Evolutionary conservation across 2,797 vertebrate species (phyloP).

Genomic region (Danio tinwini): DNA sequence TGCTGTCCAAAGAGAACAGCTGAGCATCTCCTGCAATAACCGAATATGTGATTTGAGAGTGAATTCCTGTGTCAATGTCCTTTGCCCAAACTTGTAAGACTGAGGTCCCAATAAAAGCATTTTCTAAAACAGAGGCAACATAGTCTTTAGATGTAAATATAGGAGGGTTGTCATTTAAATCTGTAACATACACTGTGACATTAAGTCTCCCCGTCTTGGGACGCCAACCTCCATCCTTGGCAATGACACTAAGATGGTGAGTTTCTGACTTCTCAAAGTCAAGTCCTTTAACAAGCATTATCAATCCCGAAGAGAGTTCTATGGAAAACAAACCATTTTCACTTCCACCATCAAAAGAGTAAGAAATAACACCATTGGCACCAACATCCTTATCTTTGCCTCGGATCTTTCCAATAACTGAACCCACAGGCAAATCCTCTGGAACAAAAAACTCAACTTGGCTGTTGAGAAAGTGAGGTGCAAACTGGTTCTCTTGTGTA

Average conservation of each 20-base stretch:
- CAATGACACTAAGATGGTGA: slow-evolving; percentile 70
- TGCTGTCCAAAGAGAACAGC: slow-evolving; percentile 73
- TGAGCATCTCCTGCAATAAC: slow-evolving; percentile 72
- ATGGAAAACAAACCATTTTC: slow-evolving; percentile 69
- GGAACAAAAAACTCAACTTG: slow-evolving; percentile 71
- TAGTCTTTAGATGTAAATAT: slow-evolving; percentile 71
- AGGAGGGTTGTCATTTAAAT: slow-evolving; percentile 81
- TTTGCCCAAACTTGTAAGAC: slow-evolving; percentile 69
- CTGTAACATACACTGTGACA: slow-evolving; percentile 73
- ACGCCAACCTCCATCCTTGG: slow-evolving; percentile 75
- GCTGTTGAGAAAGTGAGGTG: slow-evolving; percentile 70
- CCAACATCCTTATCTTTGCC: slow-evolving; percentile 77
- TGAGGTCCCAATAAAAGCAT: slow-evolving; percentile 68
- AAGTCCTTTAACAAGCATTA: slow-evolving; percentile 71
- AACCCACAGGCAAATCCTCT: slow-evolving; percentile 77
- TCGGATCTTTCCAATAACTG: slow-evolving; percentile 76
- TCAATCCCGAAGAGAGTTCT: slow-evolving; percentile 72
- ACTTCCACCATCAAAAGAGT: slow-evolving; percentile 65
- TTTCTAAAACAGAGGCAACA: slow-evolving; percentile 70
- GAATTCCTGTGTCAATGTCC: slow-evolving; percentile 74
- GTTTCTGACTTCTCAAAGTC: slow-evolving; percentile 74
- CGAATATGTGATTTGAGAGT: slow-evolving; percentile 76
- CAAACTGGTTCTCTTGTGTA: slow-evolving; percentile 72
- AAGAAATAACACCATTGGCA: slow-evolving; percentile 73
- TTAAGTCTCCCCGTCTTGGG: slow-evolving; percentile 69